Base-by-base conservation (phyloP, 2,797 vertebrate species). In the Gymnothorax javanicus region DNA sequence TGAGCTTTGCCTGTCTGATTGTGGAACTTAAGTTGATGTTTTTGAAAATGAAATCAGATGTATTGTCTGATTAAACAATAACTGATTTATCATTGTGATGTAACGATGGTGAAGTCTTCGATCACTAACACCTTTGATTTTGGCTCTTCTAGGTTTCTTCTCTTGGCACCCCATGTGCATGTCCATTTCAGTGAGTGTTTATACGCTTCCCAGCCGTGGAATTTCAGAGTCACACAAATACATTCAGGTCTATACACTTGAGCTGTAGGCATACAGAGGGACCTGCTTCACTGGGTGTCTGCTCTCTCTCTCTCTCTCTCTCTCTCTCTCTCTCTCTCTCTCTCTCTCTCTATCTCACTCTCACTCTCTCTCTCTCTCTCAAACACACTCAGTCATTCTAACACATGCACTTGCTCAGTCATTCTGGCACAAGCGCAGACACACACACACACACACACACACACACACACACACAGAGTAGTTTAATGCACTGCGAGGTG, bases 151-250 rank as follows among this genome's bases (percentile, higher is more conserved):
- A 98, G 97, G 97, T 95, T 95, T 97, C 86, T 98, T 98, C 92
- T 98, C 97, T 3, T 98, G 97, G 97, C 97, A 98, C 91, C 97
- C 97, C 0, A 91, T 97, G 85, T 97, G 96, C 85, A 98, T 98
- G 97, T 95, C 97, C 87, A 81, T 96, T 85, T 97, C 96, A 91
- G 97, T 98, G 97, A 95, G 94, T 95, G 85, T 7, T 54, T 27
- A 13, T 50, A 69, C 54, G 33, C 59, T 83, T 59, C 17, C 71
- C 13, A 17, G 2, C 1, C 69, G 25, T 71, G n/a, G 25, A 25
- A 71, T 71, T 27, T 13, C 27, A 33, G 9, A 9, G 27, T 75
- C 64, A 33, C 27, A 12, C 71, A 52, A 52, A 13, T 79, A 15
- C 4, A 13, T 52, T 54, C 23, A 7, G 33, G 33, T 52, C 13